Evolutionary conservation across 2,797 vertebrate genomes (phyloP), one percentile per base, ranked within the genome.

Genomic region (Enteromius anoplus): DNA sequence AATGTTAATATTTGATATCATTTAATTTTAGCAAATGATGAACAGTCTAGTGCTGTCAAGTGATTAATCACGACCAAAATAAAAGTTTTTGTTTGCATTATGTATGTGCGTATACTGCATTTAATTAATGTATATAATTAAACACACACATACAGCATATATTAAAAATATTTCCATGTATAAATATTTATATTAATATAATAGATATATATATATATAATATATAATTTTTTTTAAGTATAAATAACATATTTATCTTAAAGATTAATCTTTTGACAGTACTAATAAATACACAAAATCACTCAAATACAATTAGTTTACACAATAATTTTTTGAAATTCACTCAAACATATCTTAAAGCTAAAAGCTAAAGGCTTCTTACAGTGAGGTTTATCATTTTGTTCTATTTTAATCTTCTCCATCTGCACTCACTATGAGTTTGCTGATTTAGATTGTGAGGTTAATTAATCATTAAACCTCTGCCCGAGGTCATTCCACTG

Each of bases 381-480:
- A 55, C 71, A 4, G 49, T 55, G 49, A 55, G 49, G 1, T n/a
- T 76, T 21, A 60, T 19, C 0, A 23, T 45, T 60, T 17, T 55
- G 5, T 49, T 26, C 29, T 34, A 23, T 64, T 81, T 45, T 49
- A n/a, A 71, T 32, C 45, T 15, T 19, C 7, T 73, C 45, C 23
- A 14, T 49, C 29, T 37, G 60, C 37, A 58, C 65, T 51, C 26
- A 55, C 47, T 90, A 86, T 87, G 86, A 14, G 65, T 83, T 76
- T 58, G 75, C 89, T 89, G 90, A 81, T 88, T 90, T 55, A 85
- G 91, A 75, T 85, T 90, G 87, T 69, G 34, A 75, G 80, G 83
- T 80, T 85, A 70, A 87, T 83, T 49, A 60, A 83, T 82, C 68
- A 83, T 87, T 82, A 69, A 83, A 82, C 29, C 75, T 23, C 53